Base-by-base conservation (phyloP, 2,797 vertebrate species). In the Thunnus albacares region DNA sequence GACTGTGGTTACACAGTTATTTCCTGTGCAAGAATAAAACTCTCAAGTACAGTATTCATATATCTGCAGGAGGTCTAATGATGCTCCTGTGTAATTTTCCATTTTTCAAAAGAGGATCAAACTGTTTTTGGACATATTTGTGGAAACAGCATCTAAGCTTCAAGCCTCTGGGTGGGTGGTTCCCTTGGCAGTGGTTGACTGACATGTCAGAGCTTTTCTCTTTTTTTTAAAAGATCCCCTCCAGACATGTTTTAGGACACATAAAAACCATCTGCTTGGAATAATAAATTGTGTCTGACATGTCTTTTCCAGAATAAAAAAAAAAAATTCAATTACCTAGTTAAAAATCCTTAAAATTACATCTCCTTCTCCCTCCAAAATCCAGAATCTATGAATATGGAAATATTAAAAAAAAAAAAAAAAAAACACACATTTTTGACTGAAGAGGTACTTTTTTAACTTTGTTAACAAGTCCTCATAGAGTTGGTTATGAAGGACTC, bases 21-120 rank as follows among this genome's bases (percentile, higher is more conserved):
- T 56, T 64, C 26, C 30, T 20, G 35, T 51, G 28, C 38, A 69
- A 67, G 47, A 57, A 55, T 26, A 24, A 66, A 47, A 63, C 20
- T 75, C 18, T 62, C 33, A 15, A 1, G 0, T n/a, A 55, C 38
- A 14, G n/a, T 30, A 7, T 57, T 33, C 11, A 47, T 22, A 26
- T 75, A 28, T 67, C 33, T 33, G 63, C 15, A 28, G 45, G 47
- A 65, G 15, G 52, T 41, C 26, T 64, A 11, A 12, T 41, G 17
- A 47, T 38, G 22, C 30, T 38, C 38, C 52, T 65, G 24, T 2
- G 10, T 30, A 12, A 20, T 30, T 28, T 64, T 20, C 17, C 18
- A 8, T 45, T 33, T 57, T n/a, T 22, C 53, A 13, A 64, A 64
- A 20, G 24, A 64, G 4, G 15, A 47, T 28, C 17, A 30, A 47